Evolutionary conservation across 2,797 vertebrate species (phyloP), one percentile per base, ranked within the genome.

Genomic region (Gambelia wislizenii): DNA sequence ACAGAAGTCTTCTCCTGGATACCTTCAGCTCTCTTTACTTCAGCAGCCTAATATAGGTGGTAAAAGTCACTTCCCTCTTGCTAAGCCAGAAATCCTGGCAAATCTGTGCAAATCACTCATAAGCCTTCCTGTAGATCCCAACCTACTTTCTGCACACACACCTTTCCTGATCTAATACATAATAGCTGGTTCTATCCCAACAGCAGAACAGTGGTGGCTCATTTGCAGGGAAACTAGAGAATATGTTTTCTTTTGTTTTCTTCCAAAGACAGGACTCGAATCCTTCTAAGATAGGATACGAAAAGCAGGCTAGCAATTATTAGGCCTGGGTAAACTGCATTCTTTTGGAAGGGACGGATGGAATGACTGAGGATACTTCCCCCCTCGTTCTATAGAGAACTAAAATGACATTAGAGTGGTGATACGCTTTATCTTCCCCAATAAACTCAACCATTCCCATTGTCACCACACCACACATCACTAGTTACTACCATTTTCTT

Each of bases 381-480:
- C 33, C 93, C 93, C 90, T 96, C 89, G 91, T 95, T 93, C 90
- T 92, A 86, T 13, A 92, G 89, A 96, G 94, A 95, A 94, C 93
- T 93, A 96, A 96, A 95, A 95, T 91, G 93, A 83, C 81, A 93
- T 91, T 91, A 93, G 27, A 25, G 85, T 91, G 93, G 94, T 95
- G 95, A 96, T 61, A 96, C 94, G 95, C 86, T 94, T 88, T 95
- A 96, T 93, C 96, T 96, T 96, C 95, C 13, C 70, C 30, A 89
- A 89, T 89, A 93, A n/a, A 82, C 89, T 89, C 76, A 79, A 91
- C 89, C 80, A 76, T 36, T 77, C 92, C n/a, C 77, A 69, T 72
- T 61, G 59, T 33, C 86, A 47, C 44, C 78, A 91, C 70, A 89
- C 44, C 76, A 3, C 49, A 4, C 78, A 84, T 7, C 44, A 30